A percentile compares a stretch with the other conserved stretches of the same genome.
These are phyloP conservation scores for Epiperipatus broadwayi DNA, from an alignment of 2,888 invertebrate genomes.

Conservation along the genomic window DNA sequence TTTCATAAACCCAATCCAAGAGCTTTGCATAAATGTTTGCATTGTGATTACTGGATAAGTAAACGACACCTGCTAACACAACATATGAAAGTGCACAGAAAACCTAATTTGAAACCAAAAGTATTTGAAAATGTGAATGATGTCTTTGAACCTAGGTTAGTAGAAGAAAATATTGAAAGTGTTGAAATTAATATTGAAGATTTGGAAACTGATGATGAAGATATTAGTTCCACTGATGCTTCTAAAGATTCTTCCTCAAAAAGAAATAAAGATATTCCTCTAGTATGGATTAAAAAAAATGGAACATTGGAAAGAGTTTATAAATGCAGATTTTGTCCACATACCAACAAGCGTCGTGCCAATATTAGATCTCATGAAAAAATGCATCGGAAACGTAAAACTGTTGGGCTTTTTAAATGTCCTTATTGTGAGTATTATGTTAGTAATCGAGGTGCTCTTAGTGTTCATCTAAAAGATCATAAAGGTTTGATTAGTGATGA, in stretches of 20 bases:
- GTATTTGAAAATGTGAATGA: constrained; percentile 10
- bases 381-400: constrained; percentile 40
- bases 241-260: too few relatives aligned
- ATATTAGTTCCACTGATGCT: too few relatives aligned
- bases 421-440: constrained; percentile 59
- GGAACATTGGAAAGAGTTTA: constrained; percentile 58
- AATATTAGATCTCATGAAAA: constrained; percentile 65
- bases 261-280: constrained; percentile 51
- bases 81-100: constrained; percentile 57
- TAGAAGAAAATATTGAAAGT: background rate
- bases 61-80: constrained; percentile 57
- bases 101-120: too few relatives aligned
- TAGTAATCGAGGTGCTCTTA: constrained; percentile 46
- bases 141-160: too few relatives aligned
- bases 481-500: too few relatives aligned
- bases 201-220: constrained; percentile 15
- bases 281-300: constrained; percentile 53
- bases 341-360: constrained; percentile 55
- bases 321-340: constrained; percentile 63
- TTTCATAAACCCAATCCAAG: too few relatives aligned
- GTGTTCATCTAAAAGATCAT: constrained; percentile 45
- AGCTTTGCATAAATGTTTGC: constrained; percentile 55
- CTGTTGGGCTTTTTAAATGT: constrained; percentile 36
- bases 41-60: constrained; percentile 62
- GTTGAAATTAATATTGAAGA: constrained; percentile 1